Percentiles rank a stretch among this genome's conserved stretches.
Conservation (phyloP, 2,888 invertebrate species). For the Calephelis perditalis region DNA sequence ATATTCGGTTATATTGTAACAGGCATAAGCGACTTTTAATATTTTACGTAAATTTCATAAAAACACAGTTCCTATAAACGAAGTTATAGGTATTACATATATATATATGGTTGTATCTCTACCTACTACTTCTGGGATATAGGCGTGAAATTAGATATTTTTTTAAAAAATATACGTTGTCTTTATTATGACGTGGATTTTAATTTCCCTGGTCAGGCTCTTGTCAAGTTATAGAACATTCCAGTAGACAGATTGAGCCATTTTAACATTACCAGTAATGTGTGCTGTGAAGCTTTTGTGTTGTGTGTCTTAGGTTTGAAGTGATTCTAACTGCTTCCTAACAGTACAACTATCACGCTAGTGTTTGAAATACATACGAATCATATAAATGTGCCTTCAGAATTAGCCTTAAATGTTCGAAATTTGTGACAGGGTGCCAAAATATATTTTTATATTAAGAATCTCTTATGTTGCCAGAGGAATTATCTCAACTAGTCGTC, state of each 20-base stretch:
- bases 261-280: slow-evolving; percentile 37
- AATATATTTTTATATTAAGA: slow-evolving; percentile 42
- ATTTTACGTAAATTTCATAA: too few relatives aligned
- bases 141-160: too few relatives aligned
- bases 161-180: too few relatives aligned
- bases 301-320: slow-evolving; percentile 41
- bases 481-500: slow-evolving; percentile 53
- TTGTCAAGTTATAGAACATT: slow-evolving; percentile 13
- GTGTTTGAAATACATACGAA: neutral
- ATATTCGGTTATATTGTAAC: too few relatives aligned
- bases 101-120: too few relatives aligned
- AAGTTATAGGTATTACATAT: too few relatives aligned
- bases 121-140: too few relatives aligned
- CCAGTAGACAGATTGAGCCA: slow-evolving; percentile 20
- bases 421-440: slow-evolving; percentile 45
- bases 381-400: slow-evolving; percentile 39
- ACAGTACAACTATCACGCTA: slow-evolving; percentile 18
- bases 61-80: too few relatives aligned
- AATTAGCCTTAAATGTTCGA: slow-evolving; percentile 31
- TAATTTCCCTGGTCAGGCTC: too few relatives aligned
- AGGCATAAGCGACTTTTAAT: too few relatives aligned
- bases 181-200: too few relatives aligned
- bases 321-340: slow-evolving; percentile 37
- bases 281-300: slow-evolving; percentile 38
- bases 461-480: slow-evolving; percentile 47